Evolutionary conservation across 2,888 invertebrate genomes (phyloP).

Genomic region (Leptinotarsa juncta): DNA sequence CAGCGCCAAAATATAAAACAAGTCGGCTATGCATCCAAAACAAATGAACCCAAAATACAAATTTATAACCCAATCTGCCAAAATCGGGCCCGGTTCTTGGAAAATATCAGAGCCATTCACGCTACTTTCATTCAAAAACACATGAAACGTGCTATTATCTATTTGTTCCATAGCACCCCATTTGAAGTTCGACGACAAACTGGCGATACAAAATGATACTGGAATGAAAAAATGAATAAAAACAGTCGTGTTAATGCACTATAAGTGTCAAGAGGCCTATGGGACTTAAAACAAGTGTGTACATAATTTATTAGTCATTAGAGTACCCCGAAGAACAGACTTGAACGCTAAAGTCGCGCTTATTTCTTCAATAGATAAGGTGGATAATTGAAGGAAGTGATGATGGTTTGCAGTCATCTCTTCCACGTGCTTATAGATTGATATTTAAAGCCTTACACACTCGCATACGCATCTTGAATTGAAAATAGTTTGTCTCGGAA

Average conservation of each 20-base stretch:
- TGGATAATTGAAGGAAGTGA: not conserved
- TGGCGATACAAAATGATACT: slow-evolving; percentile 27
- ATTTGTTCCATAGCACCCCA: slow-evolving; percentile 32
- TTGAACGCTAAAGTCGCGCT: not conserved
- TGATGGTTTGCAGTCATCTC: slow-evolving; percentile 6
- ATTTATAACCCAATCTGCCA: slow-evolving; percentile 52
- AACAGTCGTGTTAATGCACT: slow-evolving; percentile 39
- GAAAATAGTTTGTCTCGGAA: slow-evolving; percentile 34
- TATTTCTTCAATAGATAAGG: not conserved
- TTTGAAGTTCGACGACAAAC: slow-evolving; percentile 25
- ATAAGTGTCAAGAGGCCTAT: slow-evolving; percentile 29
- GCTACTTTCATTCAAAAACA: slow-evolving; percentile 30
- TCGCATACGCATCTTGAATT: slow-evolving; percentile 34
- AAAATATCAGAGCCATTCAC: slow-evolving; percentile 29
- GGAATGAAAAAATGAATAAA: slow-evolving; percentile 37
- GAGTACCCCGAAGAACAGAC: not conserved
- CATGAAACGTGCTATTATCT: slow-evolving; percentile 21
- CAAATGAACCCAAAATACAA: slow-evolving; percentile 53
- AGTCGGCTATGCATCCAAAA: slow-evolving; percentile 52
- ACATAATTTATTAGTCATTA: slow-evolving; percentile 10
- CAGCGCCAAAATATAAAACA: slow-evolving; percentile 59
- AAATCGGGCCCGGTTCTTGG: slow-evolving; percentile 28
- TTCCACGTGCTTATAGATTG: not conserved
- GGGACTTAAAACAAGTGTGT: slow-evolving; percentile 25
- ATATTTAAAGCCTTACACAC: slow-evolving; percentile 21